These are phyloP conservation scores for Glomeris maerens DNA, from an alignment of 1,140 invertebrate genomes.

Conservation along the genomic window DNA sequence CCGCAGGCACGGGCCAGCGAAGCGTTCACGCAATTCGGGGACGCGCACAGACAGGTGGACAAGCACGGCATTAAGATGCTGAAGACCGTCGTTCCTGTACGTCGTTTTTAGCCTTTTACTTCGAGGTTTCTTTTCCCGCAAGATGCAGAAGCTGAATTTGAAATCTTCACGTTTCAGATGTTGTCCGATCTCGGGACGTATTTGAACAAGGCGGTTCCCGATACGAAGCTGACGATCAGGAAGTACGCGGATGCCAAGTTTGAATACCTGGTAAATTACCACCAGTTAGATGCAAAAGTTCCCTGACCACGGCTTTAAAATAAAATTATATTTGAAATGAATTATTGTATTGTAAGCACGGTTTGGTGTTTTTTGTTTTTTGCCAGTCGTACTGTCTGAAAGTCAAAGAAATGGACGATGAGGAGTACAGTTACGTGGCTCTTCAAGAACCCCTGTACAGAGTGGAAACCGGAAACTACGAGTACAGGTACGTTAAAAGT, in stretches of 20 bases:
- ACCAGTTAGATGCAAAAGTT: constrained; percentile 2
- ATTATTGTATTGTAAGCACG: background rate
- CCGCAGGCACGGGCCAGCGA: constrained; percentile 88
- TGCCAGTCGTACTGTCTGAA: constrained; percentile 92
- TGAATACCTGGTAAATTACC: constrained; percentile 60
- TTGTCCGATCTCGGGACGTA: constrained; percentile 88
- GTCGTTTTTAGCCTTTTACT: too few relatives aligned
- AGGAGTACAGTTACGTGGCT: constrained; percentile 83
- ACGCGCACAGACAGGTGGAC: constrained; percentile 85
- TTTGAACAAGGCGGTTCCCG: constrained; percentile 91
- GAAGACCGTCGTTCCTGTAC: constrained; percentile 78
- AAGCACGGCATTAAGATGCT: constrained; percentile 79
- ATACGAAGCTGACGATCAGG: constrained; percentile 90
- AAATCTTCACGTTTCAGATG: constrained; percentile 42
- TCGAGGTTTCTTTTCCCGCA: too few relatives aligned
- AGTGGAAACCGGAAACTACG: constrained; percentile 97
- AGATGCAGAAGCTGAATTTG: background rate
- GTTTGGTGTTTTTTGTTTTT: constrained; percentile 13
- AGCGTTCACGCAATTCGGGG: constrained; percentile 87
- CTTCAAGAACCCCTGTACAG: constrained; percentile 93
- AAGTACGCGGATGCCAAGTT: constrained; percentile 97
- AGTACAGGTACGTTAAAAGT: constrained; percentile 56
- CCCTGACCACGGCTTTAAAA: background rate
- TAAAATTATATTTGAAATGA: constrained; percentile 2
- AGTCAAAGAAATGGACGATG: constrained; percentile 90